Evolutionary conservation across 2,113 vertebrate species (phyloP), one percentile per base, ranked within the genome.

Genomic region (Balaeniceps rex): DNA sequence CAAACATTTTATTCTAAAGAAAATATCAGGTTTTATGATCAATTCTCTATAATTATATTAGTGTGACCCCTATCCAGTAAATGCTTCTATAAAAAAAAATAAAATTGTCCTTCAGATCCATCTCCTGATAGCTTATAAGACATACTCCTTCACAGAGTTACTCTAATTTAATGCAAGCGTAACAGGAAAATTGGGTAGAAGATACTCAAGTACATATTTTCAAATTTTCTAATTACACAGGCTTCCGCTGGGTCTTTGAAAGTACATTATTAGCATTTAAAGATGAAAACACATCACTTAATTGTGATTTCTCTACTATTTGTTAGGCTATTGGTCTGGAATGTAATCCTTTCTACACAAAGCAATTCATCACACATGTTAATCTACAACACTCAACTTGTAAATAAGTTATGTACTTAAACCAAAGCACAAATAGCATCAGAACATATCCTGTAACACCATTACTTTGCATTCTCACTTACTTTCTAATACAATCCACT

Each of bases 391-490:
- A 55, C 6, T 6, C 2, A 3, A 38, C 22, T 70, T 66, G 25
- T 22, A 40, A 80, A 58, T 81, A 63, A 91, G 28, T 78, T 49
- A 69, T 21, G 74, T 31, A 14, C 82, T 88, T 71, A 90, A 70
- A 88, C 60, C 51, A 91, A 88, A 96, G 64, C 83, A 60, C 69
- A 65, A 83, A 83, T 13, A 95, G 55, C 61, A 94, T 66, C 83
- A 89, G 70, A 75, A 89, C 78, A 25, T n/a, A 57, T 17, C 25
- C 46, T 2, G 1, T 6, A 71, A 77, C 63, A 76, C 57, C 83
- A 74, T 71, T 83, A 68, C 89, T 63, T 24, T 42, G 71, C 49
- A 68, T 81, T 85, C 87, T 95, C 76, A 63, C 96, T 96, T 93
- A 65, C 80, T 87, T 72, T 38, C 91, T 63, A 86, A 85, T 34